Conservation (phyloP, 2,797 vertebrate species). For the Ptychadena robeensis region DNA sequence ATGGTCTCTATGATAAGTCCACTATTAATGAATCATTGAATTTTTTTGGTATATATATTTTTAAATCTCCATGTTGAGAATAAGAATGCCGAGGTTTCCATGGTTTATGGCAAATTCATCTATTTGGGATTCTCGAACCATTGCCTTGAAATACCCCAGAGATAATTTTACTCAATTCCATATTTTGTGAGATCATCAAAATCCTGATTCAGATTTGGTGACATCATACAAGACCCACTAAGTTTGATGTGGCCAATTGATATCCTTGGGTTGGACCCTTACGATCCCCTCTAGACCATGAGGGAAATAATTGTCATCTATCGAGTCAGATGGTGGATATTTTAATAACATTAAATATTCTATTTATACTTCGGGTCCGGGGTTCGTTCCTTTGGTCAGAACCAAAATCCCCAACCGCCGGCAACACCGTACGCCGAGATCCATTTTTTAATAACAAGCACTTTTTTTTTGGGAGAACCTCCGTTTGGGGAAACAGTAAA, state of each 20-base stretch:
- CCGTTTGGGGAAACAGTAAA: constrained; percentile 37
- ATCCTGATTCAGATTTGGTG: too few species aligned
- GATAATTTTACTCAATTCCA: too few species aligned
- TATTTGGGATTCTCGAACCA: too few species aligned
- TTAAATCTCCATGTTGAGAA: too few species aligned
- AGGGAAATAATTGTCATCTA: neutral
- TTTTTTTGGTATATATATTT: too few species aligned
- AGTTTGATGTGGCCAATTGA: neutral
- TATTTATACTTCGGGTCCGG: neutral
- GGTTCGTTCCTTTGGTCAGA: neutral
- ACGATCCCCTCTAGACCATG: neutral
- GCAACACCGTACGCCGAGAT: neutral
- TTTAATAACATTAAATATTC: neutral
- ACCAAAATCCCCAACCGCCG: neutral
- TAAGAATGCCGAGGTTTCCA: too few species aligned
- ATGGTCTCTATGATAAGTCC: too few species aligned
- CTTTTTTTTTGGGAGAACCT: constrained; percentile 30
- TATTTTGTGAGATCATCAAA: too few species aligned
- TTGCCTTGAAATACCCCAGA: too few species aligned
- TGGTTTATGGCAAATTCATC: too few species aligned
- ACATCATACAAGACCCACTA: neutral
- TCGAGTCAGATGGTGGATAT: neutral
- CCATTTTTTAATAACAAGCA: constrained; percentile 29
- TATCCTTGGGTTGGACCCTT: neutral
- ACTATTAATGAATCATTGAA: too few species aligned